phyloP scores from a whole-genome alignment of 2,888 invertebrate species.

The Synergus gifuensis region DNA sequence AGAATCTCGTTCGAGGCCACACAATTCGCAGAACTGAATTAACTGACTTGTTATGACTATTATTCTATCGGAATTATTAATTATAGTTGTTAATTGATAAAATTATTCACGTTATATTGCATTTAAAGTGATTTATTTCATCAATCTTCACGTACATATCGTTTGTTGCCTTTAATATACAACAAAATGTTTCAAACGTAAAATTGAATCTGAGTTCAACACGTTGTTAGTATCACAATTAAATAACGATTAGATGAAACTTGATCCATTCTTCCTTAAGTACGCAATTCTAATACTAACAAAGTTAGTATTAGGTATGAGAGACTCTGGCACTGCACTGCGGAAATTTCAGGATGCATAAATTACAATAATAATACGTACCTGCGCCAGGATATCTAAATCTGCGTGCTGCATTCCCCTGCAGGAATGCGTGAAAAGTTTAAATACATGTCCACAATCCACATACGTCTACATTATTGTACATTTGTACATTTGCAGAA shows the following conservation, averaged over 20 bases:
- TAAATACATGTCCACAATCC: not conserved
- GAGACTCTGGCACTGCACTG: conserved; percentile 18
- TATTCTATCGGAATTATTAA: not conserved
- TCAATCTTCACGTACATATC: too few species aligned
- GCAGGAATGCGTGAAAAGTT: conserved; percentile 15
- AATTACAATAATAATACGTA: conserved; percentile 34
- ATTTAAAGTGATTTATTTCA: too few species aligned
- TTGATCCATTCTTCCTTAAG: not conserved
- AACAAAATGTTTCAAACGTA: not conserved
- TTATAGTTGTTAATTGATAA: too few species aligned
- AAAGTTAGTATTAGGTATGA: not conserved
- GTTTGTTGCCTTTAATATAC: too few species aligned
- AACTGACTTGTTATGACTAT: not conserved
- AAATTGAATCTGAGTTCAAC: not conserved
- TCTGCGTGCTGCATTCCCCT: conserved; percentile 27
- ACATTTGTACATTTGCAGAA: not conserved
- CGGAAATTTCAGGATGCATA: conserved; percentile 30
- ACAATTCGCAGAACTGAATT: not conserved
- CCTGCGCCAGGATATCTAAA: conserved; percentile 33
- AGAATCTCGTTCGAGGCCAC: not conserved
- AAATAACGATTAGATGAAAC: not conserved
- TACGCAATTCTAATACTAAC: not conserved
- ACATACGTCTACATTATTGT: not conserved
- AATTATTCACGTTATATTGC: too few species aligned
- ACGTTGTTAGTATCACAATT: not conserved